These are phyloP conservation scores for Macaria liturata DNA, from an alignment of 2,888 invertebrate species.

Conservation along the genomic window DNA sequence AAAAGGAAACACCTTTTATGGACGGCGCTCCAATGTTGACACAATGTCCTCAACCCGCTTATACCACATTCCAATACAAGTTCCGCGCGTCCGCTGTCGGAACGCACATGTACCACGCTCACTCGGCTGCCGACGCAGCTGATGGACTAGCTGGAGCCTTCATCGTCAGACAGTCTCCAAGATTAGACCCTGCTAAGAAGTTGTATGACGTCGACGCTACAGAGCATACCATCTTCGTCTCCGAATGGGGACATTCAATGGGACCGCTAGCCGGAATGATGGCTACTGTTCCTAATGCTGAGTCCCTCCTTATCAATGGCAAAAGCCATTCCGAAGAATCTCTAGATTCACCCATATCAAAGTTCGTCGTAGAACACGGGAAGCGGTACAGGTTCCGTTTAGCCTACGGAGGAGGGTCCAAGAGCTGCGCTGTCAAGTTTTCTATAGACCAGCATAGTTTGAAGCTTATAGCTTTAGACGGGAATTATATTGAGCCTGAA, in stretches of 20 bases:
- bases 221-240: conserved; percentile 87
- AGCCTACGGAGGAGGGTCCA: conserved; percentile 86
- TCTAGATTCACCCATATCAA: conserved; percentile 63
- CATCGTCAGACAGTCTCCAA: conserved; percentile 86
- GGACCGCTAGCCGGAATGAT: conserved; percentile 73
- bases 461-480: conserved; percentile 87
- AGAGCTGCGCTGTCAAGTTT: conserved; percentile 87
- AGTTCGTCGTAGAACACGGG: conserved; percentile 82
- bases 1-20: conserved; percentile 88
- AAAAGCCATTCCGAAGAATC: conserved; percentile 75
- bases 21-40: conserved; percentile 91
- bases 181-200: conserved; percentile 82
- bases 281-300: conserved; percentile 65
- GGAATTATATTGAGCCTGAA: conserved; percentile 84
- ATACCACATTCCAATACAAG: conserved; percentile 89
- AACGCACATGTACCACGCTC: conserved; percentile 90
- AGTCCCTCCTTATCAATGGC: conserved; percentile 86
- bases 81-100: conserved; percentile 88
- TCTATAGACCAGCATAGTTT: conserved; percentile 86
- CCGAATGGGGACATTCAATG: conserved; percentile 87
- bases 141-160: conserved; percentile 89
- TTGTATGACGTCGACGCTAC: conserved; percentile 88
- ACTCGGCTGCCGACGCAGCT: conserved; percentile 86
- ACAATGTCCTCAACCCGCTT: conserved; percentile 89
- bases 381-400: conserved; percentile 86